A percentile compares a stretch with the other conserved stretches of the same genome.
These are phyloP conservation scores for Ibidorhyncha struthersii DNA, from an alignment of 2,113 vertebrate species.

Conservation along the genomic window DNA sequence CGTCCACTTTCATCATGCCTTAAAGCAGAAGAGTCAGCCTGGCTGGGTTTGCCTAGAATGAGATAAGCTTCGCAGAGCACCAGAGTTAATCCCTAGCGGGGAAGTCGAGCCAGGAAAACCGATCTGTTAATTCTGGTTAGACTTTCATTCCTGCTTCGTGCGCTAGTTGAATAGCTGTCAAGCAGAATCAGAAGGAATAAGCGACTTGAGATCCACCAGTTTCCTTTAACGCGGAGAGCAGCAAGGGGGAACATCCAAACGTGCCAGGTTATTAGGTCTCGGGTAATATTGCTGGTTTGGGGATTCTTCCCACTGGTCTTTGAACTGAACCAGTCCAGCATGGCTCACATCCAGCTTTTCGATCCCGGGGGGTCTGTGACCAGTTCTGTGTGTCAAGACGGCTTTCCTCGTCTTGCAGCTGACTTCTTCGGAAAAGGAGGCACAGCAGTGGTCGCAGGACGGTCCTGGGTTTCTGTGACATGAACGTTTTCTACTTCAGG, in stretches of 20 bases:
- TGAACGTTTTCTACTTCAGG: not conserved
- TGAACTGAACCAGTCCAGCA: not conserved
- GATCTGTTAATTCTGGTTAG: not conserved
- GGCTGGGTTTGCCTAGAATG: not conserved
- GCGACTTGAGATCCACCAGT: not conserved
- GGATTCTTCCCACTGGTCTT: not conserved
- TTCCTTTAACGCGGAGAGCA: not conserved
- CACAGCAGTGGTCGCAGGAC: not conserved
- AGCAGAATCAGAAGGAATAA: not conserved
- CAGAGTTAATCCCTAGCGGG: not conserved
- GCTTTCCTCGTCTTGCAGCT: not conserved
- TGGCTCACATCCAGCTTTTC: not conserved
- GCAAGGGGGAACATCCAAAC: not conserved
- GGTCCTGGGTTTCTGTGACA: not conserved
- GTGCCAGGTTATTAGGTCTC: not conserved
- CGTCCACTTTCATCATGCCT: not conserved
- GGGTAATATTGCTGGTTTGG: not conserved
- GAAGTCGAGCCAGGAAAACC: not conserved
- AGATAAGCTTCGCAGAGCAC: not conserved
- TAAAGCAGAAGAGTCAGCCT: not conserved
- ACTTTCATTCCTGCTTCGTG: not conserved
- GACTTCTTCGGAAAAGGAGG: not conserved
- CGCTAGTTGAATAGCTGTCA: rapidly evolving
- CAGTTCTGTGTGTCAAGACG: not conserved
- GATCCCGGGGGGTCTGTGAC: not conserved